Evolutionary conservation across 2,113 vertebrate species (phyloP), one percentile per base, ranked within the genome.

Genomic region (Noctilio leporinus): DNA sequence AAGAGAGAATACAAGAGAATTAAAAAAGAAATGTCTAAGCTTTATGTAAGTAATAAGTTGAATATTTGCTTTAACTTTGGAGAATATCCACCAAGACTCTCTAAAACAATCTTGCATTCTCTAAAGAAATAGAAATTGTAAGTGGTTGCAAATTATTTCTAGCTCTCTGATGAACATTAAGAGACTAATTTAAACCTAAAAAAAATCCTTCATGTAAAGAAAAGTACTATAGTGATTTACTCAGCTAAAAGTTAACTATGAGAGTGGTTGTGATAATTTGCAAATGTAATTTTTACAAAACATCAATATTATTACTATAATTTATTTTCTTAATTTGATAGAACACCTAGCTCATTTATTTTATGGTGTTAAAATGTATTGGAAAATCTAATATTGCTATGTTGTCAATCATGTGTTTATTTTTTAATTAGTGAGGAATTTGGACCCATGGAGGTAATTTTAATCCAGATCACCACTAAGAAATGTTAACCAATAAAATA

Each of bases 61-160:
- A 86, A 49, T 94, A 83, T 92, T 93, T 93, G 40, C 47, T 83
- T 91, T 67, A 86, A 19, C 77, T 91, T 91, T 88, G 38, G 45
- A 57, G 33, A 80, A n/a, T 80, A 11, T 51, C 15, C 51, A 43
- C 20, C 38, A 81, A 12, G 43, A 64, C 9, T 53, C 5, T 33
- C 30, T 82, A 73, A 87, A 84, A 51, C 26, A 88, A 85, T 76
- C 76, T 35, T 51, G 0, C 89, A 47, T 84, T 49, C 45, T 76
- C 38, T 47, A 70, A 91, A 62, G 43, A 57, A 91, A 76, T 87
- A 96, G 84, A 95, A 84, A 76, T 88, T 40, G 14, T 47, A 82
- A 76, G n/a, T 51, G 33, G 11, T 30, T 90, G 30, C 26, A 76
- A 90, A 90, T 87, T 80, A 95, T 78, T 83, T 65, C 51, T 67